These are phyloP conservation scores for Apocheima hispidaria DNA, from an alignment of 2,888 invertebrate species.

Conservation along the genomic window DNA sequence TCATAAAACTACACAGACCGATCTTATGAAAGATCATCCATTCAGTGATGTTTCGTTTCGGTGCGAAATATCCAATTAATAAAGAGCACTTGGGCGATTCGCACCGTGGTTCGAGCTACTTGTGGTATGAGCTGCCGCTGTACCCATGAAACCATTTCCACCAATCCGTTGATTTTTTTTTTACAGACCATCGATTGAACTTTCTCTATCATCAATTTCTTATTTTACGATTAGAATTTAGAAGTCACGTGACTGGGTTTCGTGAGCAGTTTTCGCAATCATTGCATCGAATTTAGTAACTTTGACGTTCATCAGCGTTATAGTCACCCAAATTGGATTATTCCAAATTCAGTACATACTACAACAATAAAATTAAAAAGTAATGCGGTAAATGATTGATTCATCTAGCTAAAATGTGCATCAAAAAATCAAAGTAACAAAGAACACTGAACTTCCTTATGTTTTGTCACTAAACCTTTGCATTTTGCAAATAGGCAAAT, in stretches of 20 bases:
- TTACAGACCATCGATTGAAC: neutral
- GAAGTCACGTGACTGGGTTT: constrained; percentile 57
- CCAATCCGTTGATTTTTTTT: neutral
- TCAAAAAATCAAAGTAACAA: neutral
- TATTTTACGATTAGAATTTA: constrained; percentile 71
- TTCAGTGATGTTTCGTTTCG: neutral
- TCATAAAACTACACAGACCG: neutral
- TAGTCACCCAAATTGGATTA: constrained; percentile 47
- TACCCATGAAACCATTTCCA: neutral
- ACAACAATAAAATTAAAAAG: constrained; percentile 3
- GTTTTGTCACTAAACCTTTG: constrained; percentile 14
- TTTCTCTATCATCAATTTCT: constrained; percentile 56
- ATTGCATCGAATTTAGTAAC: constrained; percentile 59
- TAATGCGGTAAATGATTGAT: too few relatives aligned
- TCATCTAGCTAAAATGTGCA: too few relatives aligned
- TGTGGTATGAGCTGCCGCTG: too few relatives aligned
- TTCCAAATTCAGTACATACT: constrained; percentile 4
- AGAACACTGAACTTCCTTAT: neutral
- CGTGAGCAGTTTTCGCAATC: constrained; percentile 62
- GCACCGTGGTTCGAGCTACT: too few relatives aligned
- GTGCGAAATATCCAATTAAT: too few relatives aligned
- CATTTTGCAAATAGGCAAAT: constrained; percentile 27
- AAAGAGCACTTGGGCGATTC: too few relatives aligned
- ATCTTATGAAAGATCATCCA: neutral
- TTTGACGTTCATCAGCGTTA: constrained; percentile 51